Evolutionary conservation across 2,888 invertebrate species (phyloP), one percentile per base, ranked within the genome.

Genomic region (Plutella xylostella): DNA sequence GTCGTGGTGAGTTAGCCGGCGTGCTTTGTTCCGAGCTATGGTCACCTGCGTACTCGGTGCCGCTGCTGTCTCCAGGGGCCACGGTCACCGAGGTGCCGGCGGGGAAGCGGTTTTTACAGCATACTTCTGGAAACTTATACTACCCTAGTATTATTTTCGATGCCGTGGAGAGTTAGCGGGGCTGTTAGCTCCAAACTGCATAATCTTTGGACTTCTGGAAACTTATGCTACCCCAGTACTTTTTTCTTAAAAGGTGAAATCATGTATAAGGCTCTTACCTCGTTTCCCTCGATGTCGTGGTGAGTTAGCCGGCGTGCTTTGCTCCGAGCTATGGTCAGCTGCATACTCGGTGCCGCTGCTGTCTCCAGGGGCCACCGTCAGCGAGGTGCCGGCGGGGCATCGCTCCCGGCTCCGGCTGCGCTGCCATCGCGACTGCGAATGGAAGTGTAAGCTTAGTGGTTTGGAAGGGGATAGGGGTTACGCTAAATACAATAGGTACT

Each of bases 21-120:
- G 92, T 92, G 72, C 91, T 89, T 63, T 89, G 90, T 54, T 90
- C 91, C 0, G 92, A 93, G 57, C 93, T 93, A 60, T 92, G 90
- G 72, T 93, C 93, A 30, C 91, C 93, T 1, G 90, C 90, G 72
- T 93, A 93, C 45, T 92, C 93, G 1, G 92, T 91, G 52, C 89
- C 89, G 58, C 88, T 89, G 67, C 87, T 88, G 58, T 88, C 88
- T 12, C 86, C 85, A 14, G 87, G 85, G 0, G 86, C 82, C 15
- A 86, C 69, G 4, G 77, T 72, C 55, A 83, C 63, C 47, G 61
- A 56, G 9, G 76, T 77, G 20, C 77, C 80, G 2, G 86, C 85
- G 45, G 85, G 85, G 51, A 74, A 82, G n/a, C n/a, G n/a, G n/a
- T n/a, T n/a, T n/a, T n/a, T n/a, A n/a, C n/a, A n/a, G n/a, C n/a